phyloP scores from a whole-genome alignment of 2,113 vertebrate genomes.

The Hymenochirus boettgeri region DNA sequence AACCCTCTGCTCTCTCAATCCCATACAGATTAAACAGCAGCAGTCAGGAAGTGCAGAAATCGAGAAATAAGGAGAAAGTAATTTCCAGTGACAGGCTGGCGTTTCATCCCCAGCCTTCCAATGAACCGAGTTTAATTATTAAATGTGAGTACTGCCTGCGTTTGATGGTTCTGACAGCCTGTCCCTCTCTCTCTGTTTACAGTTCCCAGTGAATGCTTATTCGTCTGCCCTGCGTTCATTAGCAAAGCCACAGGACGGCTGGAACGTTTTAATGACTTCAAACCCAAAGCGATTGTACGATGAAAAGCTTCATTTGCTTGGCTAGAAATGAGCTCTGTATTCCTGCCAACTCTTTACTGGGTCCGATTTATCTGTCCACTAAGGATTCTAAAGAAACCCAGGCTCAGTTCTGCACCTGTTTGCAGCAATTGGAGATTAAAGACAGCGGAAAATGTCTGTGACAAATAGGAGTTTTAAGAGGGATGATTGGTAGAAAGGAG shows the following conservation, averaged over 20 bases:
- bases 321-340: background rate
- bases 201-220: constrained; percentile 65
- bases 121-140: constrained; percentile 84
- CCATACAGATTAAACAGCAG: constrained; percentile 47
- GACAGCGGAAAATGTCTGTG: no score
- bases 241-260: constrained; percentile 54
- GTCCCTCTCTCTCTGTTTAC: constrained; percentile 69
- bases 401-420: no score
- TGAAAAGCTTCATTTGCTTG: no score
- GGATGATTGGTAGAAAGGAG: no score
- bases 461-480: no score
- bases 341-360: background rate
- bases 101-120: constrained; percentile 74
- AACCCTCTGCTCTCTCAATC: constrained; percentile 26
- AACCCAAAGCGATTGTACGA: constrained; percentile 19
- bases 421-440: no score
- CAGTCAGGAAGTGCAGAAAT: constrained; percentile 56
- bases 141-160: constrained; percentile 69
- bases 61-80: constrained; percentile 62
- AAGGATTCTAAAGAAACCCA: no score
- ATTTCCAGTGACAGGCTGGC: constrained; percentile 74
- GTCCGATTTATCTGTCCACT: background rate
- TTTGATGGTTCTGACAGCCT: constrained; percentile 81
- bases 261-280: constrained; percentile 46
- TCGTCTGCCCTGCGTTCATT: constrained; percentile 64